Conservation (phyloP, 2,797 vertebrate species). For the Neoniphon sammara region DNA sequence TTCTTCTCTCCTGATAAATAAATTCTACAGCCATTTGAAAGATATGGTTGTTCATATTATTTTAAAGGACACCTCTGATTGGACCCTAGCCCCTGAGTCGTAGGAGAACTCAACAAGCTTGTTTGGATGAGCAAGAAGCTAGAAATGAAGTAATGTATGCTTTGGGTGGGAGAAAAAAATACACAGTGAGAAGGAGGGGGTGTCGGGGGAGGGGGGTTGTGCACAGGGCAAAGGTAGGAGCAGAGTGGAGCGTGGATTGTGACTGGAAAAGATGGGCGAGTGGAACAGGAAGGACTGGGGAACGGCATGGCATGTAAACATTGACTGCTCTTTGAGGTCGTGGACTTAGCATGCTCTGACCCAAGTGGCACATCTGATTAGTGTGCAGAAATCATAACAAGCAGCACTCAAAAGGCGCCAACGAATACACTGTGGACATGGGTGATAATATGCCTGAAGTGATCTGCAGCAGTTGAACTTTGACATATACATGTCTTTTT, state of each 20-base stretch:
- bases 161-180: conserved; percentile 30
- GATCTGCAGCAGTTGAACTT: conserved; percentile 60
- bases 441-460: conserved; percentile 8
- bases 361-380: conserved; percentile 75
- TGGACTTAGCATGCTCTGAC: conserved; percentile 64
- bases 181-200: conserved; percentile 31
- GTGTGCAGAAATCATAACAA: conserved; percentile 76
- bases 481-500: conserved; percentile 57
- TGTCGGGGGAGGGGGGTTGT: conserved; percentile 34
- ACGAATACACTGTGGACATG: conserved; percentile 61
- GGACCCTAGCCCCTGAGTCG: background rate
- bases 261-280: conserved; percentile 77
- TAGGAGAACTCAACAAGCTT: conserved; percentile 32
- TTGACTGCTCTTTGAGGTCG: conserved; percentile 48
- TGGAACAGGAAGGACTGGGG: conserved; percentile 80
- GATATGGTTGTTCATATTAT: conserved; percentile 4
- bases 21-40: background rate
- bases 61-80: conserved; percentile 31
- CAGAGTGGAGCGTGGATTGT: conserved; percentile 49
- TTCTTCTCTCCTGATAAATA: too few species aligned
- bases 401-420: conserved; percentile 54
- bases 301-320: conserved; percentile 68
- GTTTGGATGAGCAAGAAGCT: conserved; percentile 67
- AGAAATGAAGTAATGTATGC: conserved; percentile 69
- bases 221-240: conserved; percentile 69